Conservation (phyloP, 2,888 invertebrate genomes). For the Mongoloraphidia duomilia region DNA sequence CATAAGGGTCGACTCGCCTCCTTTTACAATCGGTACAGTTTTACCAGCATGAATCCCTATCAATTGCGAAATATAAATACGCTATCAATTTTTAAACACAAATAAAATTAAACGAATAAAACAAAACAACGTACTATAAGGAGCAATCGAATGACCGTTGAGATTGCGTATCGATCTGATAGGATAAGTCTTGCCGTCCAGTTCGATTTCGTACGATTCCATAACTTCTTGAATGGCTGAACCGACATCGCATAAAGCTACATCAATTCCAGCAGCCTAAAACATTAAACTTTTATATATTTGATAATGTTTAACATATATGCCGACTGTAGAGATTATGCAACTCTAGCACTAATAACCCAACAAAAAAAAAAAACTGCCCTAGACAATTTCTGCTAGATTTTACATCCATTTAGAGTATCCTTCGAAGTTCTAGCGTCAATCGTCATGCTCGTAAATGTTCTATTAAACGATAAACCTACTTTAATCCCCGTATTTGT, state of each 20-base stretch:
- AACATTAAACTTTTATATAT: background rate
- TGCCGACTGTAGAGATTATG: too few species aligned
- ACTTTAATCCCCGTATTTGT: slow-evolving; percentile 93
- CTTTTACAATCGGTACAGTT: slow-evolving; percentile 98
- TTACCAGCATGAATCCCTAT: slow-evolving; percentile 87
- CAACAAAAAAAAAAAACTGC: background rate
- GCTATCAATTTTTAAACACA: background rate
- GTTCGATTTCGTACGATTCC: slow-evolving; percentile 97
- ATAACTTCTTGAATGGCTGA: slow-evolving; percentile 97
- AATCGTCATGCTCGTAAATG: too few species aligned
- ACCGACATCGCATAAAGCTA: slow-evolving; percentile 91
- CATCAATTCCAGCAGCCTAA: slow-evolving; percentile 85
- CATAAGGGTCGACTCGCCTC: slow-evolving; percentile 95
- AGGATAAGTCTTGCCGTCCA: slow-evolving; percentile 91
- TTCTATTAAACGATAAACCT: slow-evolving; percentile 1
- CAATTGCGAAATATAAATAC: slow-evolving; percentile 2
- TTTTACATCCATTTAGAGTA: background rate
- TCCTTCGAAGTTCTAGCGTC: too few species aligned
- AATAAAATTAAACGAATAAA: slow-evolving; percentile 2
- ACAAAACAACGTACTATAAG: slow-evolving; percentile 61
- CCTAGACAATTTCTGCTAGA: background rate
- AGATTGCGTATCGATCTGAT: slow-evolving; percentile 96
- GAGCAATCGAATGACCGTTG: slow-evolving; percentile 98
- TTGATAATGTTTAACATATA: background rate
- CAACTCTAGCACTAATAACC: background rate